A percentile compares a stretch with the other conserved stretches of the same genome.
Conservation (phyloP, 2,888 invertebrate species). For the Pandemis corylana region DNA sequence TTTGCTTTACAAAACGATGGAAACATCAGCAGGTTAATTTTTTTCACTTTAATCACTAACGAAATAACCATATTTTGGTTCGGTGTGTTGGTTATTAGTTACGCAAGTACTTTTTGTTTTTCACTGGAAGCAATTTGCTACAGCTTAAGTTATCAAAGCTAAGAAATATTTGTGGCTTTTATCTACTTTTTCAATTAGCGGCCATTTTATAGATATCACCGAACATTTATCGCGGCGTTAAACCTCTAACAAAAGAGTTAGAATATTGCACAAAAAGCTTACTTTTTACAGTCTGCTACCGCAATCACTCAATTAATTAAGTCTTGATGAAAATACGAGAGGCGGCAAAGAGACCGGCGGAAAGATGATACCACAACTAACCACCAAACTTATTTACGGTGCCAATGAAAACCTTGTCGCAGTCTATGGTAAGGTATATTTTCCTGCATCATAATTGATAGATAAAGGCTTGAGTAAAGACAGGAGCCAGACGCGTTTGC, state of each 20-base stretch:
- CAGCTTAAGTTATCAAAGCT: background rate
- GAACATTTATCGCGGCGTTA: conserved; percentile 14
- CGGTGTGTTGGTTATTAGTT: too few species aligned
- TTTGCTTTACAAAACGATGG: conserved; percentile 58
- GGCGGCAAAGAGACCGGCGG: conserved; percentile 28
- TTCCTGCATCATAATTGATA: conserved; percentile 2
- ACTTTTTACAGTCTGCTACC: conserved; percentile 30
- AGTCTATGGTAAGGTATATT: conserved; percentile 7
- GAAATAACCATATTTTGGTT: background rate
- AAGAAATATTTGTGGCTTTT: background rate
- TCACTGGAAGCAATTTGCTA: background rate
- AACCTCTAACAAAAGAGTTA: conserved; percentile 35
- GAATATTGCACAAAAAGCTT: conserved; percentile 36
- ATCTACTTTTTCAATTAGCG: background rate
- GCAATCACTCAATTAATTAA: conserved; percentile 41
- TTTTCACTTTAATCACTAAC: background rate
- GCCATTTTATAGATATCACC: conserved; percentile 14
- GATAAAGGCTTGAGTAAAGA: conserved; percentile 17
- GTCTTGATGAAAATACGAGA: conserved; percentile 38
- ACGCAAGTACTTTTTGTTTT: background rate
- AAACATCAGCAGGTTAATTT: conserved; percentile 7
- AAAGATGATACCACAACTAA: conserved; percentile 30
- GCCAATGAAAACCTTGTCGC: background rate
- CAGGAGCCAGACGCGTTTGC: conserved; percentile 40
- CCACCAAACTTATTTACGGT: background rate